Conservation (phyloP, 2,797 vertebrate genomes). For the Otolemur crassicaudatus region DNA sequence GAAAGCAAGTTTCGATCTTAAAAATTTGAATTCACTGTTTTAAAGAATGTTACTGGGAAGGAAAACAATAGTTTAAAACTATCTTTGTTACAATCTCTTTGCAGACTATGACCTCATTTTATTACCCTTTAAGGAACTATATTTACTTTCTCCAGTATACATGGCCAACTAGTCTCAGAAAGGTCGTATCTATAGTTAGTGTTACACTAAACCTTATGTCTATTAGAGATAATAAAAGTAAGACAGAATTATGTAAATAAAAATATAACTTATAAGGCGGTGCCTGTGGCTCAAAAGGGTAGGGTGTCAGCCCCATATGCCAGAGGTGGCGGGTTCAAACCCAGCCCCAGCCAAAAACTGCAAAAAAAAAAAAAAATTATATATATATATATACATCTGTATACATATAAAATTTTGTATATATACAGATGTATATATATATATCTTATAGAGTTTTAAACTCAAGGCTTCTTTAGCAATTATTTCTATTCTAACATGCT, state of each 20-base stretch:
- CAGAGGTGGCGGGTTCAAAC: too few relatives aligned
- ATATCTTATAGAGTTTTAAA: conserved; percentile 24
- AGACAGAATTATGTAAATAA: conserved; percentile 28
- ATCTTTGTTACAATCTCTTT: conserved; percentile 24
- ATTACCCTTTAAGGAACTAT: conserved; percentile 11
- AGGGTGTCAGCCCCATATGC: too few relatives aligned
- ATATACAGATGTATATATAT: too few relatives aligned
- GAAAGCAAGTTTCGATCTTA: conserved; percentile 37
- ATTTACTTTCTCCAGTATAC: conserved; percentile 22
- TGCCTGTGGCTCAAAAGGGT: too few relatives aligned
- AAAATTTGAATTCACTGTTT: conserved; percentile 41
- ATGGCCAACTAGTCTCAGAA: not conserved
- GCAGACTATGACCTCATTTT: not conserved
- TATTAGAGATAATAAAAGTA: not conserved
- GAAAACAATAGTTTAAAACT: conserved; percentile 30
- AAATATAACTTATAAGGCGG: not conserved
- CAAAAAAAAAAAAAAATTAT: too few relatives aligned
- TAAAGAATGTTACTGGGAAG: conserved; percentile 5
- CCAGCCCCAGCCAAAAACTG: too few relatives aligned
- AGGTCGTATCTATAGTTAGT: not conserved
- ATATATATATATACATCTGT: too few relatives aligned
- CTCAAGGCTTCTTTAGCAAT: conserved; percentile 29
- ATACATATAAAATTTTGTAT: too few relatives aligned
- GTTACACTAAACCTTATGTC: not conserved
- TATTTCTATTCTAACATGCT: not conserved